These are phyloP conservation scores for Acipenser oxyrinchus DNA, from an alignment of 2,797 vertebrate species.

Conservation along the genomic window DNA sequence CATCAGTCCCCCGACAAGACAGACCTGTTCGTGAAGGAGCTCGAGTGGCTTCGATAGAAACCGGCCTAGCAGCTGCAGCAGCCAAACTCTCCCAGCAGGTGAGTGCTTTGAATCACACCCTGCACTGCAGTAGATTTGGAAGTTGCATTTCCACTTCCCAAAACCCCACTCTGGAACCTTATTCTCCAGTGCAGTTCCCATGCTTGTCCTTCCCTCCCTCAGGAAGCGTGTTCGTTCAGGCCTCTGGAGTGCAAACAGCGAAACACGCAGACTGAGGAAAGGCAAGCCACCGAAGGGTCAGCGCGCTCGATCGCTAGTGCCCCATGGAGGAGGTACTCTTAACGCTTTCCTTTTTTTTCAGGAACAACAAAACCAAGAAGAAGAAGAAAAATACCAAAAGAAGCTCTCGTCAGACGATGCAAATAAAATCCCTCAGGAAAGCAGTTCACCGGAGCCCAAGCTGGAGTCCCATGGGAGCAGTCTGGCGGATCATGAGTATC, in stretches of 20 bases:
- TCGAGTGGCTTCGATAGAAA: constrained; percentile 91
- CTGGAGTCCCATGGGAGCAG: constrained; percentile 77
- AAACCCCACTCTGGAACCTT: neutral
- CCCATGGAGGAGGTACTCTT: too few species aligned
- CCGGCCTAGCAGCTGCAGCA: constrained; percentile 82
- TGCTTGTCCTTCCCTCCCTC: too few species aligned
- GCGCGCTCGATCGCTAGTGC: too few species aligned
- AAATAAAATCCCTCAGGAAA: constrained; percentile 77
- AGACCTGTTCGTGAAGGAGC: constrained; percentile 92
- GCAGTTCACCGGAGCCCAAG: constrained; percentile 81
- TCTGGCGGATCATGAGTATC: constrained; percentile 85
- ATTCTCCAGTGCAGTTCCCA: neutral
- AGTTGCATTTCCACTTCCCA: neutral
- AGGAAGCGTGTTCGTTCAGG: too few species aligned
- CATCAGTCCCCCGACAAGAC: constrained; percentile 87
- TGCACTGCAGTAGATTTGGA: neutral
- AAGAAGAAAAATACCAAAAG: constrained; percentile 93
- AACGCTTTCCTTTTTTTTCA: constrained; percentile 28
- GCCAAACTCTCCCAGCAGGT: constrained; percentile 97
- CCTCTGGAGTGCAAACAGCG: too few species aligned
- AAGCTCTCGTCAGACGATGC: constrained; percentile 68
- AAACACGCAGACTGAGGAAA: too few species aligned
- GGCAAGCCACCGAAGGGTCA: too few species aligned
- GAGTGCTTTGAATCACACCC: constrained; percentile 21
- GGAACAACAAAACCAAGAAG: constrained; percentile 91